Evolutionary conservation across 1,140 invertebrate genomes (phyloP).

Genomic region (Leptestheria dahalacensis): DNA sequence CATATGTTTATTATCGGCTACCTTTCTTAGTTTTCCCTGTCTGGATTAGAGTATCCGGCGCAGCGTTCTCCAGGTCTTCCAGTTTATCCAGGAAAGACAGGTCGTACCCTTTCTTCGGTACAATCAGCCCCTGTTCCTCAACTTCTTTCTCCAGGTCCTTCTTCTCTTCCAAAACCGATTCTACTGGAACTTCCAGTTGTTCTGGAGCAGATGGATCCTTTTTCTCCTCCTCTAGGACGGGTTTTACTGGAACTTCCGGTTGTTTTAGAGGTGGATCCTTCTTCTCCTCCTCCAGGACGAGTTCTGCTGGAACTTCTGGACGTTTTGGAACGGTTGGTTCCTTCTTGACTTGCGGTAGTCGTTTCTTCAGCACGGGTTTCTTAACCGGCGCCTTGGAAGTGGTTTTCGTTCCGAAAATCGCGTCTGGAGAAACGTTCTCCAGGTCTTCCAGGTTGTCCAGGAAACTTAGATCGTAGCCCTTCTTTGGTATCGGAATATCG

Average conservation of each 20-base stretch:
- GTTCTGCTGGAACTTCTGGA: background rate
- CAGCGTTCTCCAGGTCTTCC: slow-evolving; percentile 10
- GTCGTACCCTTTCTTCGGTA: slow-evolving; percentile 16
- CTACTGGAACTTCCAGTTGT: background rate
- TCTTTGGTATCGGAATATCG: slow-evolving; percentile 5
- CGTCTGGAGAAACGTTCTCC: slow-evolving; percentile 5
- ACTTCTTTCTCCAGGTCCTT: background rate
- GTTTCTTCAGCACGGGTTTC: no score
- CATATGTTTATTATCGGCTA: background rate
- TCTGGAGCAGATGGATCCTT: background rate
- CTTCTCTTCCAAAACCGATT: background rate
- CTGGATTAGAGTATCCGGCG: background rate
- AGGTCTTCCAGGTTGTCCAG: slow-evolving; percentile 10
- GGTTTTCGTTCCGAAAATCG: background rate
- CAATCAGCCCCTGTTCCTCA: background rate
- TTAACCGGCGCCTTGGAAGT: background rate
- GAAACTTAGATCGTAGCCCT: slow-evolving; percentile 14
- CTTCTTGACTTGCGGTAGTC: no score
- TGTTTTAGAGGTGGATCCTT: background rate
- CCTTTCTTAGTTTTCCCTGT: background rate
- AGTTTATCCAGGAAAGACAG: slow-evolving; percentile 14
- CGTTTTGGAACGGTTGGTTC: no score
- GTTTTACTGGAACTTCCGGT: background rate
- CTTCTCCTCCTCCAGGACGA: background rate
- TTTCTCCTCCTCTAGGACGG: background rate